Conservation (phyloP, 2,113 vertebrate species). For the Ailuropoda melanoleuca region DNA sequence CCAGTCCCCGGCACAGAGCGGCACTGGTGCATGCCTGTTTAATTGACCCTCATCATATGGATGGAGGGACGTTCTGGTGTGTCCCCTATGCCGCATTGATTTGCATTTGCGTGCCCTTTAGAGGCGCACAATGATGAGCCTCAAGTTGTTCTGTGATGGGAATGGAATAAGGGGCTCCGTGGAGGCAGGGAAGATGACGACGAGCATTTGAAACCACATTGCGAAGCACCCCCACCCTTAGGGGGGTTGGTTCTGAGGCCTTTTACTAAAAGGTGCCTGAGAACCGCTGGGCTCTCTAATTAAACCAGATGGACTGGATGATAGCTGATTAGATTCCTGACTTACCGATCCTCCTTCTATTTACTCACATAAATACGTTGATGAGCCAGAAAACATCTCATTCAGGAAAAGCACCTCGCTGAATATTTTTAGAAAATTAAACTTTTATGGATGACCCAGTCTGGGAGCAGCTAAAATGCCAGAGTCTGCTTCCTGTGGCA, state of each 20-base stretch:
- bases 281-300: constrained; percentile 62
- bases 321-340: constrained; percentile 75
- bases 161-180: not conserved
- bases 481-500: constrained; percentile 56
- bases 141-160: not conserved
- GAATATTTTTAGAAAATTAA: constrained; percentile 81
- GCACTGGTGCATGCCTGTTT: not conserved
- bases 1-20: not conserved
- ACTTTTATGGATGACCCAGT: constrained; percentile 76
- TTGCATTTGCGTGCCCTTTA: constrained; percentile 13
- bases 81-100: not conserved
- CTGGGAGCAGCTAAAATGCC: constrained; percentile 70
- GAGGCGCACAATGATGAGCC: not conserved
- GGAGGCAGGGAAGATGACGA: not conserved
- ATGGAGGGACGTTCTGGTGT: not conserved
- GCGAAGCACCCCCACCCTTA: constrained; percentile 17
- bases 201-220: not conserved
- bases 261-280: constrained; percentile 52
- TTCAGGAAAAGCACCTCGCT: constrained; percentile 71
- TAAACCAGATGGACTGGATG: constrained; percentile 76
- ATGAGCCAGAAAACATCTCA: constrained; percentile 73
- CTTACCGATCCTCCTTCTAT: constrained; percentile 62
- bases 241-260: not conserved
- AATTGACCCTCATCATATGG: not conserved
- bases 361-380: constrained; percentile 63